A percentile compares a stretch with the other conserved stretches of the same genome.
Conservation (phyloP, 2,113 vertebrate genomes). For the Amia ocellicauda region DNA sequence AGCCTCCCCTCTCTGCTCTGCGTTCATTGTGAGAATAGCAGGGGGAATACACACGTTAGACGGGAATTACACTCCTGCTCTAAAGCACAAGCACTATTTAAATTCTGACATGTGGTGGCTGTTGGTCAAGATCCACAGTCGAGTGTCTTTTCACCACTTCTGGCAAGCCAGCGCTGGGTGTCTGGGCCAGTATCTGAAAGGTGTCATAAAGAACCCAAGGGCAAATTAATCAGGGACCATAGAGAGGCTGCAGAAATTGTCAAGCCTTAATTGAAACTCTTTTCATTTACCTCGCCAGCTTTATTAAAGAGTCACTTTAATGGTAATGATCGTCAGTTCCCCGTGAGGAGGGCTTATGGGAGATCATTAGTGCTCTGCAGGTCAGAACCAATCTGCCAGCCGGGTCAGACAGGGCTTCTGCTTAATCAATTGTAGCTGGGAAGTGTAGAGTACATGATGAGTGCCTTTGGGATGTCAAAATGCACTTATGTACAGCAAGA, state of each 20-base stretch:
- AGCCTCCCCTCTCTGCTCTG: conserved; percentile 30
- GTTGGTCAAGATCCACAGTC: too few species aligned
- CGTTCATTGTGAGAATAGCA: neutral
- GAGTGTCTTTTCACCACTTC: too few species aligned
- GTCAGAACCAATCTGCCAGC: conserved; percentile 42
- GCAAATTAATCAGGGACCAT: neutral
- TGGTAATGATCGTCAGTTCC: conserved; percentile 45
- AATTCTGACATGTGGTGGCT: too few species aligned
- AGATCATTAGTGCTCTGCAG: conserved; percentile 32
- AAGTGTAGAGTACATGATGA: conserved; percentile 34
- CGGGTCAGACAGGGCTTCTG: conserved; percentile 27
- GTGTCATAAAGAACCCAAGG: neutral
- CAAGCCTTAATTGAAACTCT: conserved; percentile 37
- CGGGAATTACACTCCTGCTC: too few species aligned
- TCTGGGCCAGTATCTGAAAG: too few species aligned
- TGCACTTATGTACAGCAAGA: conserved; percentile 25
- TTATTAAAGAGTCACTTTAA: conserved; percentile 50
- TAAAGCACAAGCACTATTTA: too few species aligned
- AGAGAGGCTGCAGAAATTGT: neutral
- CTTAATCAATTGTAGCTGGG: conserved; percentile 51
- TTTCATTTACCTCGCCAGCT: conserved; percentile 33
- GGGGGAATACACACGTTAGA: too few species aligned
- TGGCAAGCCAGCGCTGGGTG: too few species aligned
- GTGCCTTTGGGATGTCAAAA: conserved; percentile 34
- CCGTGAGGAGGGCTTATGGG: conserved; percentile 18